Evolutionary conservation across 1,140 invertebrate genomes (phyloP), one percentile per base, ranked within the genome.

Genomic region (Zophobas morio): DNA sequence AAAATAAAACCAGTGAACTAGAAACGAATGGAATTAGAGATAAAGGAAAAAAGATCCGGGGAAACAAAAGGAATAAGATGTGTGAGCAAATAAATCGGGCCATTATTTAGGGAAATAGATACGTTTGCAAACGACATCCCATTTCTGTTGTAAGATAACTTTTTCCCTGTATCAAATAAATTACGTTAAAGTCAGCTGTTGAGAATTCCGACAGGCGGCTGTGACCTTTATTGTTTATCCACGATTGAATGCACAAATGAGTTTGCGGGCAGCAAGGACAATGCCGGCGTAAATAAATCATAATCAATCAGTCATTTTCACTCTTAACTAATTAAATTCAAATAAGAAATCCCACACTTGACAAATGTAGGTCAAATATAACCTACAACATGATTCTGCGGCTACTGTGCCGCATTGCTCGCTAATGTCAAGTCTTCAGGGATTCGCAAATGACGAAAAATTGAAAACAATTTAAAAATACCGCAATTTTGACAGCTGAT

Each of bases 101-200:
- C 72, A 79, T 79, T 79, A 79, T 77, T 77, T 79, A 77, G 47
- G 78, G 56, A 79, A 74, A 78, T 75, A 78, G 75, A 77, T 70
- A 77, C 70, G 53, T 75, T 70, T 70, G 66, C 70, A 77, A 77
- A 77, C 76, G 66, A 77, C 76, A 57, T 60, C 54, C 71, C 54
- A 57, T 57, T 73, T 40, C 71, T 73, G 54, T 40, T 56, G 51
- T 40, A 57, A 73, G 71, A 73, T 73, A 73, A 73, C 71, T 73
- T 73, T 73, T 57, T 57, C 71, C 54, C 71, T 53, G 71, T 66
- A 57, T 57, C 54, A 73, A 73, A 73, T 73, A 73, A 73, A 73
- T 73, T 73, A 73, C 51, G 40, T 73, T 46, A 42, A 66, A 73
- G 71, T 73, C 71, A 73, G 71, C 71, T 73, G 71, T 73, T 73